Base-by-base conservation (phyloP, 2,113 vertebrate species). In the Salvelinus alpinus region DNA sequence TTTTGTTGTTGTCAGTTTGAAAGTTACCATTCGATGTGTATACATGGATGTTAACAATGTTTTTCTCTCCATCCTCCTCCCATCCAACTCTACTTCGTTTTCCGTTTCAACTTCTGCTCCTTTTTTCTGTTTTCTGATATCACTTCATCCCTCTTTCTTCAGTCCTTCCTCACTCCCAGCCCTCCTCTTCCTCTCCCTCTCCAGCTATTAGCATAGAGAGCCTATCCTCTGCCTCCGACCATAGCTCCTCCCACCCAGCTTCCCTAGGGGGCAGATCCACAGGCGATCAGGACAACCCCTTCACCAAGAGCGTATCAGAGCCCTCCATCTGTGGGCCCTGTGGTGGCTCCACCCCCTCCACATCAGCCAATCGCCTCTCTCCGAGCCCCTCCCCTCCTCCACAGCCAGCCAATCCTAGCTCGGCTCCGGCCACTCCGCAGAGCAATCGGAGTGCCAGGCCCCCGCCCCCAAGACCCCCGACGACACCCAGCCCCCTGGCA, bases 191-290 rank as follows among this genome's bases (percentile, higher is more conserved):
- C 77, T 93, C 94, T n/a, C 96, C 97, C 0, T 98, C 97, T 27
- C 95, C 96, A 81, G 96, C 97, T 75, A 94, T 95, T 75, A 99
- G 97, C 5, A 93, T 94, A 1, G 98, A 99, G 85, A 98, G 96
- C 85, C 93, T 99, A 85, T 93, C 95, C 0, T 94, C 93, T 24
- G 85, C 85, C 67, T 94, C 93, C 2, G 93, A 94, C 78, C 94
- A 95, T 84, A 86, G 92, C 84, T 93, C 92, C 60, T 87, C 91
- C 85, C 96, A 88, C 74, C 80, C 78, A 1, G 80, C 87, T 0
- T 34, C n/a, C n/a, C 20, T 81, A 2, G 77, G 73, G 48, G 86
- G 89, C 29, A 0, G 75, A 59, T 70, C 80, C 80, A 75, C 71
- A 80, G 81, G 78, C 16, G 77, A 83, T 72, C 91, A 90, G 84